Percentiles rank a stretch among this genome's conserved stretches.
Evolutionary conservation across 2,888 invertebrate species (phyloP).

Genomic region (Allacma fusca): DNA sequence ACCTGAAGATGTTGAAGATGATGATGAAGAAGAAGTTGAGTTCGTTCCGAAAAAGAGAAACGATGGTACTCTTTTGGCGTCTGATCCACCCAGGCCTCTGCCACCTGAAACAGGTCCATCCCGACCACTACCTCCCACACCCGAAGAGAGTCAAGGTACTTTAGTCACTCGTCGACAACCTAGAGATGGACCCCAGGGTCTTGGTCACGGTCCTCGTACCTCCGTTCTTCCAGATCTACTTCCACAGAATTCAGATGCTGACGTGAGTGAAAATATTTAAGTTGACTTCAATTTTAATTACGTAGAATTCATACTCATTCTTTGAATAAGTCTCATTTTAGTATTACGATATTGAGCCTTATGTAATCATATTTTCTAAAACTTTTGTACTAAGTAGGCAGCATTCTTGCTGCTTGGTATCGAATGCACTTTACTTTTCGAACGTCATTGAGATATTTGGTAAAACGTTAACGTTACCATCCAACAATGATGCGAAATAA

Average conservation of each 20-base stretch:
- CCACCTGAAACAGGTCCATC: slow-evolving; percentile 74
- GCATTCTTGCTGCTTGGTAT: no score
- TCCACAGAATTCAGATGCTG: slow-evolving; percentile 71
- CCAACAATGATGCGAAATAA: no score
- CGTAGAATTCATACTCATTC: no score
- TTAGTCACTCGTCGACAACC: slow-evolving; percentile 58
- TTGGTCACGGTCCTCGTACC: slow-evolving; percentile 72
- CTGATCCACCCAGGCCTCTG: slow-evolving; percentile 95
- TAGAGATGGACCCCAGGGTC: slow-evolving; percentile 44
- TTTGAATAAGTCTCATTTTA: no score
- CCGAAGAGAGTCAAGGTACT: slow-evolving; percentile 73
- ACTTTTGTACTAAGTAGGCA: no score
- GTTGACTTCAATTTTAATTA: no score
- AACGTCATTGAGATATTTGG: no score
- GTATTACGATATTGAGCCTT: no score
- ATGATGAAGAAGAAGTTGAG: slow-evolving; percentile 80
- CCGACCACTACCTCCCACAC: slow-evolving; percentile 91
- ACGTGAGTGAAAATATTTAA: slow-evolving; percentile 56
- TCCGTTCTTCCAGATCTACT: slow-evolving; percentile 94
- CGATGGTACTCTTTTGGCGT: slow-evolving; percentile 93
- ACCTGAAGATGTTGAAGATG: slow-evolving; percentile 70
- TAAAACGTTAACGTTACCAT: no score
- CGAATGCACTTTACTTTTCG: no score
- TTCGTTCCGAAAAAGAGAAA: slow-evolving; percentile 69
- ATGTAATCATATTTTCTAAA: no score